Evolutionary conservation across 2,113 vertebrate genomes (phyloP).

Genomic region (Cinclus cinclus): DNA sequence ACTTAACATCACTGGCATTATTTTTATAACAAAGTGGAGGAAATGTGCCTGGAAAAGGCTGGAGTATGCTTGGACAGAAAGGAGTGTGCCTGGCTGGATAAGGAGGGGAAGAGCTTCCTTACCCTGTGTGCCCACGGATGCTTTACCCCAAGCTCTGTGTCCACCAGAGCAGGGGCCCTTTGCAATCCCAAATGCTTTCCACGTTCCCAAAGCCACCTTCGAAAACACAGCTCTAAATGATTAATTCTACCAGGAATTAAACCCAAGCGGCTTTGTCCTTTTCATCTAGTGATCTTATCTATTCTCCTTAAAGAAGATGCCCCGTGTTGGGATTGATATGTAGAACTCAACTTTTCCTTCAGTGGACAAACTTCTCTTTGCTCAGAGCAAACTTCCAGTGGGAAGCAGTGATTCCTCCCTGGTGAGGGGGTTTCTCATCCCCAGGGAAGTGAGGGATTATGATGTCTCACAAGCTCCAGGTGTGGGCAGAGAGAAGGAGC

Average conservation of each 20-base stretch:
- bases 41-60: neutral
- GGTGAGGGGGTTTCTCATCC: neutral
- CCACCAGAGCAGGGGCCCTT: neutral
- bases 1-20: neutral
- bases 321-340: fast-evolving
- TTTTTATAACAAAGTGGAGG: neutral
- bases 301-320: neutral
- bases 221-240: neutral
- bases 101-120: neutral
- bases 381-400: neutral
- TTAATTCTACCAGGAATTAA: neutral
- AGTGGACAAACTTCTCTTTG: neutral
- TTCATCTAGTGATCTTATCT: neutral
- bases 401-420: neutral
- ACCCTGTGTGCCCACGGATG: fast-evolving
- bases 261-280: neutral
- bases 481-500: neutral
- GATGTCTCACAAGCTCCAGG: neutral
- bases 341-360: neutral
- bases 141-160: neutral
- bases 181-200: neutral
- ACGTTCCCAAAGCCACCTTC: neutral
- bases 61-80: neutral
- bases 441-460: neutral
- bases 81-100: neutral